Percentiles rank a stretch among this genome's conserved stretches.
phyloP scores from a whole-genome alignment of 1,140 invertebrate species.

The Aporrectodea caliginosa region DNA sequence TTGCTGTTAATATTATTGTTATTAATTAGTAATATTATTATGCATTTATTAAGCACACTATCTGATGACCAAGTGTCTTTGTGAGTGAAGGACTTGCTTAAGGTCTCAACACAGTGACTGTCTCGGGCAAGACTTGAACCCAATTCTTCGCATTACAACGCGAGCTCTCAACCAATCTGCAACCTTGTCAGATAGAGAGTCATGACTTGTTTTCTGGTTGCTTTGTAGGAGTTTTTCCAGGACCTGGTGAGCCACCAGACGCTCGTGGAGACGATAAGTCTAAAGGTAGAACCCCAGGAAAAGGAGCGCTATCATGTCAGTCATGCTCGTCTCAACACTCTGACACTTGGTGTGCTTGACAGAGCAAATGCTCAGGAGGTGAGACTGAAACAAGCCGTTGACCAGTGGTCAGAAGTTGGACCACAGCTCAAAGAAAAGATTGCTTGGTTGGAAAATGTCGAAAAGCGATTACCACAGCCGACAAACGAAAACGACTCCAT shows the following conservation, averaged over 20 bases:
- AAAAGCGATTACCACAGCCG: neutral
- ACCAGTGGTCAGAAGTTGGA: neutral
- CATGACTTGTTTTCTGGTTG: too few relatives aligned
- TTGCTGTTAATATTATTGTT: too few relatives aligned
- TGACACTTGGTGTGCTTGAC: neutral
- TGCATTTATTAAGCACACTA: too few relatives aligned
- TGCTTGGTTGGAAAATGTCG: neutral
- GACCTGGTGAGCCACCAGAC: neutral
- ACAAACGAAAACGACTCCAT: neutral
- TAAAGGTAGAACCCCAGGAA: neutral
- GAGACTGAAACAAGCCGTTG: neutral
- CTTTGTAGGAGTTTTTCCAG: neutral
- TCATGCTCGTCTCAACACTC: neutral
- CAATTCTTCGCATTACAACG: too few relatives aligned
- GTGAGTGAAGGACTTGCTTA: too few relatives aligned
- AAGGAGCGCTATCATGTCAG: neutral
- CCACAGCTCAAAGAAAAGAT: neutral
- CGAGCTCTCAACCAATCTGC: too few relatives aligned
- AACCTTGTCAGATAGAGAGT: too few relatives aligned
- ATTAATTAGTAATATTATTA: too few relatives aligned
- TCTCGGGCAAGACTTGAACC: too few relatives aligned
- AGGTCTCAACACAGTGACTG: too few relatives aligned
- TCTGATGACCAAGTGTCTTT: too few relatives aligned
- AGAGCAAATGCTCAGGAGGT: neutral
- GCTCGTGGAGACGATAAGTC: neutral